Base-by-base conservation (phyloP, 2,888 invertebrate species). In the Caenorhabditis sp. region DNA sequence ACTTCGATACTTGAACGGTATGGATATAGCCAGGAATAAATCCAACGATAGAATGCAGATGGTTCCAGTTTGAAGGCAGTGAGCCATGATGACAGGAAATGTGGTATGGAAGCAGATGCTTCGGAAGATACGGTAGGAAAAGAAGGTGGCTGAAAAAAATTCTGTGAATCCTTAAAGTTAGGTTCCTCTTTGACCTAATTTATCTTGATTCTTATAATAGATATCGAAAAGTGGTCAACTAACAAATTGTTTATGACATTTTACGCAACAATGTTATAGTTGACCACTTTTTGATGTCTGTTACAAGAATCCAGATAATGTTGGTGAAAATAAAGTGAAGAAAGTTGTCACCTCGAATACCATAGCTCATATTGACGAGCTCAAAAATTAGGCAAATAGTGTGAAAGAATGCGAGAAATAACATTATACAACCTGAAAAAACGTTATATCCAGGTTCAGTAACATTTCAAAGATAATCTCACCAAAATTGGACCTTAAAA, bases 401-500 rank as follows among this genome's bases (percentile, higher is more conserved):
- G 64, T 82, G 81, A 35, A 82, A 58, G 51, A 54, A 16, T n/a
- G 76, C 81, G 1, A 82, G 64, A n/a, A 31, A 38, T 4, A 64
- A 28, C 47, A 82, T 44, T 3, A 82, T 54, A 10, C 54, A 38
- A 7, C 81, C 81, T 82, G 76, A 19, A 8, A 49, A 10, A 12
- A 22, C 12, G n/a, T 56, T 7, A 14, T 1, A 26, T n/a, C n/a
- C n/a, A 28, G 6, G 47, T 47, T 47, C 5, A 16, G n/a, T 3
- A 12, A 47, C 1, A 12, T 19, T 49, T 38, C 38, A 38, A 5
- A 38, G 38, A 31, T 6, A 31, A 51, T 66, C 79, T 64, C 38
- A 86, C 86, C 86, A 47, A 80, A 86, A 61, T 86, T 86, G 0
- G 82, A 77, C 47, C 74, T 56, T 49, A 86, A 56, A 31, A 38